These are phyloP conservation scores for Caloenas nicobarica DNA, from an alignment of 2,113 vertebrate genomes.

Conservation along the genomic window DNA sequence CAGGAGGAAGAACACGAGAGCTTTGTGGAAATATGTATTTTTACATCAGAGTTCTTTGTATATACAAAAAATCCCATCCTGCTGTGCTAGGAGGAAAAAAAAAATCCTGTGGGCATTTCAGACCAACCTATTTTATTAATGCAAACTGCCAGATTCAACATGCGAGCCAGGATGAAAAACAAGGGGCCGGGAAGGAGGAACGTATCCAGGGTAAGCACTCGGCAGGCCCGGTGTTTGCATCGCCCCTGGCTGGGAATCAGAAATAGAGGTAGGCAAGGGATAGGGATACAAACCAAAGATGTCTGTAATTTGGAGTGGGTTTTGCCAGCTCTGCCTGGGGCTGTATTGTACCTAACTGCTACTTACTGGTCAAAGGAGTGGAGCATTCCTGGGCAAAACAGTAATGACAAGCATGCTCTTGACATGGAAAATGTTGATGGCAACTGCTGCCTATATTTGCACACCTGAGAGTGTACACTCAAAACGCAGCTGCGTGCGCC, in stretches of 20 bases:
- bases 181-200: neutral
- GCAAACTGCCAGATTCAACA: neutral
- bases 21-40: constrained; percentile 8
- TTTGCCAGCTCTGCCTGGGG: neutral
- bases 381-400: neutral
- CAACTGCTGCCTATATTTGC: neutral
- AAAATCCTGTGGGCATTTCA: constrained; percentile 34
- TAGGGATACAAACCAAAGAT: neutral
- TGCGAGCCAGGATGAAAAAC: neutral
- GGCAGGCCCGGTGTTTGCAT: neutral
- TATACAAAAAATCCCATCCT: neutral
- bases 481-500: rapidly evolving
- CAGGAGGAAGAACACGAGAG: neutral
- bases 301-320: neutral
- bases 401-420: neutral
- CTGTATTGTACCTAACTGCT: neutral
- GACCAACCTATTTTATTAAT: constrained; percentile 11
- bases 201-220: neutral
- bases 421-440: neutral
- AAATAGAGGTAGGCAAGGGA: neutral
- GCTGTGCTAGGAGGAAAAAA: constrained; percentile 11
- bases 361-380: neutral
- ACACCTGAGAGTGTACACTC: neutral
- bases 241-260: neutral
- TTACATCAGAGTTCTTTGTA: constrained; percentile 11